phyloP scores from a whole-genome alignment of 2,888 invertebrate species.

The Eristalinus aeneus region DNA sequence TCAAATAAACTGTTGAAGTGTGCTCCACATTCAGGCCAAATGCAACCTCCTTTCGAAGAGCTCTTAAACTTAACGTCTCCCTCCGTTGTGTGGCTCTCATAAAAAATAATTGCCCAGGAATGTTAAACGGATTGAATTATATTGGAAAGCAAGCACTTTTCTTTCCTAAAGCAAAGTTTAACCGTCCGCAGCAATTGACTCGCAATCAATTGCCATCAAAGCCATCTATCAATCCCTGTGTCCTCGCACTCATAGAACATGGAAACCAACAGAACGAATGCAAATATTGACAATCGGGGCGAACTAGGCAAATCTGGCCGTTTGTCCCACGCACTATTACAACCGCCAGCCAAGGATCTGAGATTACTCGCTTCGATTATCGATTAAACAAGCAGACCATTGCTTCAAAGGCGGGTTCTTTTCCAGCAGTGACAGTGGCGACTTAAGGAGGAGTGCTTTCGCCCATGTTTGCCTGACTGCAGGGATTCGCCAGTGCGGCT shows the following conservation, averaged over 20 bases:
- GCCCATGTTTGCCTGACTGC: background rate
- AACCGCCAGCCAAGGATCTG: conserved; percentile 24
- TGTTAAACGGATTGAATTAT: background rate
- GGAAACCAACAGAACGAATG: background rate
- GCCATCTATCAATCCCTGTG: conserved; percentile 14
- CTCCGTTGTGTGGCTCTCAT: background rate
- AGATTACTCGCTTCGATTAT: conserved; percentile 47
- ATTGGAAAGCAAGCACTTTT: background rate
- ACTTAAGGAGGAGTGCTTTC: background rate
- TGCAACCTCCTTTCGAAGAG: background rate
- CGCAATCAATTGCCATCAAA: conserved; percentile 17
- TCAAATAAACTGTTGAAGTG: background rate
- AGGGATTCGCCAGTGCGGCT: too few species aligned
- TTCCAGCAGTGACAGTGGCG: conserved; percentile 24
- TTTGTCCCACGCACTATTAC: conserved; percentile 60
- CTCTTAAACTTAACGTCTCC: background rate
- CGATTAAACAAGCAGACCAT: conserved; percentile 67
- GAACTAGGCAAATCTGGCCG: conserved; percentile 38
- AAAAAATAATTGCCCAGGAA: background rate
- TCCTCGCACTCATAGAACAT: conserved; percentile 1
- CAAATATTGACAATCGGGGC: conserved; percentile 55
- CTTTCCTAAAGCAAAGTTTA: conserved; percentile 8
- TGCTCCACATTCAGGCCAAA: too few species aligned
- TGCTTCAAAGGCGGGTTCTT: conserved; percentile 20
- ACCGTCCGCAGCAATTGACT: background rate